Base-by-base conservation (phyloP, 2,113 vertebrate genomes). In the Peromyscus leucopus region DNA sequence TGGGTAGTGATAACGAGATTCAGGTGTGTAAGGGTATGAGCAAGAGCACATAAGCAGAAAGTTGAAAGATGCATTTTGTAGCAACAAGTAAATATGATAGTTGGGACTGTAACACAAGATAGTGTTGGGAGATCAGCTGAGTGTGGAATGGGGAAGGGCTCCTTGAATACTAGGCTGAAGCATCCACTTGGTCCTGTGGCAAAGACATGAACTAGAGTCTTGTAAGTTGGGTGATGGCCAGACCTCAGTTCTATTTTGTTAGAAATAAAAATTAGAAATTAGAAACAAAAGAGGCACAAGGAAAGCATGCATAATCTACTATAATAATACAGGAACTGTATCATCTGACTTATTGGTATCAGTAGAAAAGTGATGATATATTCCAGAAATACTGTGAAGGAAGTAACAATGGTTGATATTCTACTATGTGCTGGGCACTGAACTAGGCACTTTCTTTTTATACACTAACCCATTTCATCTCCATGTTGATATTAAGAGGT, bases 221-320 rank as follows among this genome's bases (percentile, higher is more conserved):
- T 95, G 0, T 83, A 91, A 89, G 59, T 55, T 93, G 85, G n/a
- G 26, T 1, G 61, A 17, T 24, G 46, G 51, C 21, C 69, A 72
- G 80, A 82, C 78, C 31, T 65, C 19, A 90, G 42, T 59, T 42
- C 12, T 79, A 75, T 93, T 91, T 89, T 94, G 67, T 51, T 76
- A 65, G 65, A 95, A 96, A 57, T 79, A 86, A n/a, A n/a, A n/a
- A 76, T 28, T 89, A 84, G 82, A 33, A 93, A 85, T 91, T 86
- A 72, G 2, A 72, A 48, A 85, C 63, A 22, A 79, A 28, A 55
- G 17, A 91, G 12, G 39, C 51, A 76, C 10, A 93, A 61, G 85
- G 24, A 67, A 11, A 86, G 13, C 42, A 88, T 42, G 26, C 12
- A 46, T 11, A 74, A 39, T 51, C 31, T 13, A 39, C 2, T 89